A percentile compares a stretch with the other conserved stretches of the same genome.
Conservation (phyloP, 2,113 vertebrate species). For the Neoarius graeffei region DNA sequence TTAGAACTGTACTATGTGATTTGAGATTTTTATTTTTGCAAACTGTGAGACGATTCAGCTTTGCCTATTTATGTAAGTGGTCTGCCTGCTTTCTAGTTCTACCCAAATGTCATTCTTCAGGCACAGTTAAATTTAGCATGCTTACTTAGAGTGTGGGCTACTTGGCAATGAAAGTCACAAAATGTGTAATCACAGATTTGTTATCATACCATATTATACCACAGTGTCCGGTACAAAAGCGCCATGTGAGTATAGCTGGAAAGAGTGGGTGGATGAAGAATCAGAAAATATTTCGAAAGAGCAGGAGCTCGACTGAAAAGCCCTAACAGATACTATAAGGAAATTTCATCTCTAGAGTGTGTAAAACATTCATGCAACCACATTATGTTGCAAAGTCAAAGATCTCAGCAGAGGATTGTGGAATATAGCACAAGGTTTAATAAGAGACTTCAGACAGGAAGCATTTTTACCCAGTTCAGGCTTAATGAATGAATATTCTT, state of each 20-base stretch:
- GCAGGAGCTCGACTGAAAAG: constrained; percentile 18
- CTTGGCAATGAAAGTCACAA: background rate
- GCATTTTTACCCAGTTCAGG: background rate
- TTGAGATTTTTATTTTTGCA: background rate
- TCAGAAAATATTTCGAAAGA: constrained; percentile 27
- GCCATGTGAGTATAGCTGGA: background rate
- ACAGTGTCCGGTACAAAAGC: background rate
- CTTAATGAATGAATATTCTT: background rate
- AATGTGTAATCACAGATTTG: constrained; percentile 16
- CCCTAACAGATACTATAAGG: background rate
- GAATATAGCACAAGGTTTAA: background rate
- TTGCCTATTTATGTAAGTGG: background rate
- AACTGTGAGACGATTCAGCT: too few species aligned
- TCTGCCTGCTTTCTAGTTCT: background rate
- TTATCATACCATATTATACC: background rate
- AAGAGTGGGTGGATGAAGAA: constrained; percentile 35
- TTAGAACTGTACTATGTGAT: background rate
- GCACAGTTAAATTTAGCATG: background rate
- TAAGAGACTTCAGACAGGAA: background rate
- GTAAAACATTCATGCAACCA: background rate
- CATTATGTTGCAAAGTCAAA: background rate
- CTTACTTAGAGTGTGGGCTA: background rate
- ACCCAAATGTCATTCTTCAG: background rate
- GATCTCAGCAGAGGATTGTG: background rate
- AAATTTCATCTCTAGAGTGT: constrained; percentile 10